Base-by-base conservation (phyloP, 2,797 vertebrate species). In the Erithacus rubecula region DNA sequence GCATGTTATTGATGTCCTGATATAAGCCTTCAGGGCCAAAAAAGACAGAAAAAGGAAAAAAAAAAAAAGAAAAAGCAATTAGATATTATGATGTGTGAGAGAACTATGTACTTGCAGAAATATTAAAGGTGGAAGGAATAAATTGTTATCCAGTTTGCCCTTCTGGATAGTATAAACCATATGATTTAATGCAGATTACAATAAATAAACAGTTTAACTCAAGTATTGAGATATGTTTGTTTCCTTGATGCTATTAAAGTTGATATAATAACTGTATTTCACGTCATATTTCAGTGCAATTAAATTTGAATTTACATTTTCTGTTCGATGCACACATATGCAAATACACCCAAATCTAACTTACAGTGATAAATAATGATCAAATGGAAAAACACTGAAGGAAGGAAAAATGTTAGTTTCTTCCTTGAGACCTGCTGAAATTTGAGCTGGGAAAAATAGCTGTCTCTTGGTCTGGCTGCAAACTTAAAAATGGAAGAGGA, bases 241-340 rank as follows among this genome's bases (percentile, higher is more conserved):
- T 93, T 79, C 34, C 52, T 81, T 86, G 58, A 65, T 32, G n/a
- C 32, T 56, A 59, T 75, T 81, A 60, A 70, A 71, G 20, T 56
- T 58, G 65, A 62, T 44, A 46, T 94, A 93, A 90, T 85, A 83
- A 71, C 51, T 86, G 11, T 53, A 64, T 71, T 95, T 88, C 30
- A 47, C 55, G 10, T 71, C 39, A 36, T 75, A 86, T n/a, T 94
- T 95, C 69, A 78, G 11, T 81, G 65, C 83, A 75, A 92, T 93
- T 93, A 93, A 51, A 53, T 85, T 83, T 74, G 58, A 83, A 88
- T 90, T 91, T 90, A 58, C 43, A 65, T 64, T 88, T 93, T 60
- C 49, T 80, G 37, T 64, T 92, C 3, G 5, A 82, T 64, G 43
- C 22, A 71, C 34, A 72, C 70, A 74, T 60, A 88, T 60, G 82